phyloP scores from a whole-genome alignment of 92 coral and sea anemone genomes.

The Porites lobata region DNA sequence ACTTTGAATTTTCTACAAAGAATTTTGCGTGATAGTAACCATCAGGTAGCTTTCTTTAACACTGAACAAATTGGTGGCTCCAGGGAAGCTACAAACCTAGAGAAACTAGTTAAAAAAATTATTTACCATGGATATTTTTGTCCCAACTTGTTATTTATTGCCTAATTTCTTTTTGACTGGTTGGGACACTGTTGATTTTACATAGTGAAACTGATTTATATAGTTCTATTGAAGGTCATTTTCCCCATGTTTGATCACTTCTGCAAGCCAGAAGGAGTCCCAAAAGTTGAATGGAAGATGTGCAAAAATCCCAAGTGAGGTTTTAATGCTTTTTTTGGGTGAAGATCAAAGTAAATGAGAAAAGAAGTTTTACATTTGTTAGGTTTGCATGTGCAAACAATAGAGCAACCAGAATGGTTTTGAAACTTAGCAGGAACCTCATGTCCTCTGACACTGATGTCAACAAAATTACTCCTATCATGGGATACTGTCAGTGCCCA shows the following conservation, averaged over 20 bases:
- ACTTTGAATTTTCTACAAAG: no score
- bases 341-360: not conserved
- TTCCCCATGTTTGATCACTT: conserved; percentile 33
- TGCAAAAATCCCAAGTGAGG: conserved; percentile 22
- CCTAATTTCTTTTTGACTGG: conserved; percentile 20
- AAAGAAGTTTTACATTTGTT: conserved; percentile 8
- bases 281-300: conserved; percentile 29
- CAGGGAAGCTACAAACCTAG: no score
- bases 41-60: no score
- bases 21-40: no score
- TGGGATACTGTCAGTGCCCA: conserved; percentile 11
- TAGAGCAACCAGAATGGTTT: conserved; percentile 21
- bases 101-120: no score
- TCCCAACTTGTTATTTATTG: no score
- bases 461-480: conserved; percentile 8
- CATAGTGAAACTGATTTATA: conserved; percentile 22
- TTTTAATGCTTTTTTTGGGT: not conserved
- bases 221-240: conserved; percentile 40
- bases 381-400: conserved; percentile 19
- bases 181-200: conserved; percentile 35
- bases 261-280: conserved; percentile 31
- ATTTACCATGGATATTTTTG: no score
- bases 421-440: conserved; percentile 26
- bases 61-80: no score
- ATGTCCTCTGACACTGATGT: conserved; percentile 17